Percentiles rank a stretch among this genome's conserved stretches.
phyloP scores from a whole-genome alignment of 2,113 vertebrate genomes.

The Miniopterus natalensis region DNA sequence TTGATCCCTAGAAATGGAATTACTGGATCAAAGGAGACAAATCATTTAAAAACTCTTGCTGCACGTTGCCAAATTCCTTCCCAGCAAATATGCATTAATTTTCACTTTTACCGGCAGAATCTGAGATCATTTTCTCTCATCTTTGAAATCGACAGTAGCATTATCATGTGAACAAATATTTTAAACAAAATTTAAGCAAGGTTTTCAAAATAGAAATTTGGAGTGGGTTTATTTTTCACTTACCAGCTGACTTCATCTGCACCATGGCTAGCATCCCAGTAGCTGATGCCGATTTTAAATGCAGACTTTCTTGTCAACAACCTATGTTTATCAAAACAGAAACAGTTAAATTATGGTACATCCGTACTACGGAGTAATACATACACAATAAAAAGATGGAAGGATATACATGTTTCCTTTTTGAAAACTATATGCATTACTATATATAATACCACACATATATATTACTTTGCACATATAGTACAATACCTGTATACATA shows the following conservation, averaged over 20 bases:
- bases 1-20: constrained; percentile 22
- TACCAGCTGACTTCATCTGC: constrained; percentile 2
- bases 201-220: constrained; percentile 32
- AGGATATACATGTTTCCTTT: neutral
- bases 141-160: neutral
- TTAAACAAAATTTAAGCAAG: constrained; percentile 32
- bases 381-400: neutral
- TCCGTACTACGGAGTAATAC: neutral
- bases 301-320: neutral
- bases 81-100: neutral
- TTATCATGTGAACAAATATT: constrained; percentile 14
- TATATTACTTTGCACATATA: neutral
- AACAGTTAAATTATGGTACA: neutral
- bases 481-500: neutral
- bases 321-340: constrained; percentile 37
- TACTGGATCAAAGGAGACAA: neutral
- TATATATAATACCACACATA: neutral
- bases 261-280: neutral
- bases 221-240: neutral
- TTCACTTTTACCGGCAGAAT: constrained; percentile 12
- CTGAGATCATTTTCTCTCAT: neutral
- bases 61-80: neutral
- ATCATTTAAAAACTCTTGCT: constrained; percentile 57
- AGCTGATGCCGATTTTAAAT: constrained; percentile 7
- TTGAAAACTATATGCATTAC: neutral